Conservation (phyloP, 2,888 invertebrate species). For the Yponomeuta evonymella region DNA sequence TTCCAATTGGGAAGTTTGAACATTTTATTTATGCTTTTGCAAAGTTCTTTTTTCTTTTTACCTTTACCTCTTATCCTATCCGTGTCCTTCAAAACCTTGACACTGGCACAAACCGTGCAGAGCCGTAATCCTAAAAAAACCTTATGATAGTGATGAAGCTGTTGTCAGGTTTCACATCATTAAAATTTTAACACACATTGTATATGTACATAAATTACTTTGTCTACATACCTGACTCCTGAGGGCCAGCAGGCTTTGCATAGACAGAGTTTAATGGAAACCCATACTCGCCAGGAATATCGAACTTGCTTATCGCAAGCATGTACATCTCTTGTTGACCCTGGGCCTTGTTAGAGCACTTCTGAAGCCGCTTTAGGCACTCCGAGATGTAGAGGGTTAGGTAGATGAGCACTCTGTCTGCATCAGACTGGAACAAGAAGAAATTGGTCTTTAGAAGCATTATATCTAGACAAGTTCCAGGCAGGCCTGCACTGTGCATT, state of each 20-base stretch:
- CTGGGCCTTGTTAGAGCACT: constrained; percentile 91
- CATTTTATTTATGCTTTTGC: too few relatives aligned
- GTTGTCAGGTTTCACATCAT: too few relatives aligned
- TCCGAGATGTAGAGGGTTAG: constrained; percentile 98
- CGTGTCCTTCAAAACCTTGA: too few relatives aligned
- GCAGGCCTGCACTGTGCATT: too few relatives aligned
- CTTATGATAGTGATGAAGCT: too few relatives aligned
- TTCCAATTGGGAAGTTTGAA: too few relatives aligned
- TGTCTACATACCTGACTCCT: constrained; percentile 84
- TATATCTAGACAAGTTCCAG: too few relatives aligned
- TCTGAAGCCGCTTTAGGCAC: constrained; percentile 95
- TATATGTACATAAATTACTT: neutral
- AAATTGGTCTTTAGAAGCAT: neutral
- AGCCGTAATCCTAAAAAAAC: too few relatives aligned
- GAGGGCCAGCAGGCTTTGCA: constrained; percentile 85
- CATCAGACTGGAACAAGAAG: constrained; percentile 83
- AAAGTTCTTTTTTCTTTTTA: too few relatives aligned
- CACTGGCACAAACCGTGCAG: too few relatives aligned
- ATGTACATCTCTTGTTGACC: constrained; percentile 97
- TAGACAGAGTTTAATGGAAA: constrained; percentile 98
- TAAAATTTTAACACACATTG: neutral
- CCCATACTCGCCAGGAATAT: constrained; percentile 95
- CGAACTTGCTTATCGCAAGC: constrained; percentile 94
- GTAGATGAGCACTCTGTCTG: constrained; percentile 97
- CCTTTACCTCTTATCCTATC: too few relatives aligned